phyloP scores from a whole-genome alignment of 2,113 vertebrate genomes.

The Gambusia affinis region DNA sequence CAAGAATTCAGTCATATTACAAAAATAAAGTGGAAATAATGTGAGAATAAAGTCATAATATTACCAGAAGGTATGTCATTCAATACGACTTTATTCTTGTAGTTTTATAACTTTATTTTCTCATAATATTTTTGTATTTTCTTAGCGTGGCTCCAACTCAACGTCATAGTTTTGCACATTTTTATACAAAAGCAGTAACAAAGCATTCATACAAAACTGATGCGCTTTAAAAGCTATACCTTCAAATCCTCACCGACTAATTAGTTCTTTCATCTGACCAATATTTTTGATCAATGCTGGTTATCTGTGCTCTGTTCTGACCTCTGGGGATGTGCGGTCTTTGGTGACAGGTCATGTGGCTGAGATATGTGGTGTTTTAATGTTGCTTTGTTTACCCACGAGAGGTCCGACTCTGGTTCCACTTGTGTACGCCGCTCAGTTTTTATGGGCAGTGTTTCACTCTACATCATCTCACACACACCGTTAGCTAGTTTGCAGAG shows the following conservation, averaged over 20 bases:
- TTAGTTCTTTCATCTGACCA: neutral
- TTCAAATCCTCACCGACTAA: neutral
- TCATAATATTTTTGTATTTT: too few relatives aligned
- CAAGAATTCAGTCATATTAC: too few relatives aligned
- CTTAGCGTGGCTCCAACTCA: too few relatives aligned
- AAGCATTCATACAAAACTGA: neutral
- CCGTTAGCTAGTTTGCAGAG: slow-evolving; percentile 17
- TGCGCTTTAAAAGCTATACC: neutral
- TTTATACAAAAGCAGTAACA: neutral
- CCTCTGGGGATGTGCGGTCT: neutral
- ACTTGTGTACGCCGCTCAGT: slow-evolving; percentile 54
- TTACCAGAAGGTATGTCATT: too few relatives aligned
- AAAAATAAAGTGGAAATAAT: too few relatives aligned
- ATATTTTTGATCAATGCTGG: neutral
- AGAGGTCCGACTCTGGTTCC: slow-evolving; percentile 46
- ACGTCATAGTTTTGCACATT: neutral
- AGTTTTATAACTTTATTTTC: too few relatives aligned
- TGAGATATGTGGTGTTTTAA: slow-evolving; percentile 43
- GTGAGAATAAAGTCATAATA: too few relatives aligned
- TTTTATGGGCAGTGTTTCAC: slow-evolving; percentile 38
- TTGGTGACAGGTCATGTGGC: slow-evolving; percentile 35
- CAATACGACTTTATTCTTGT: too few relatives aligned
- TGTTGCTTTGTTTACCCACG: slow-evolving; percentile 16
- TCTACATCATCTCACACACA: slow-evolving; percentile 42
- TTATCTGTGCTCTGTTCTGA: slow-evolving; percentile 29